Base-by-base conservation (phyloP, 2,797 vertebrate genomes). In the Anableps anableps region DNA sequence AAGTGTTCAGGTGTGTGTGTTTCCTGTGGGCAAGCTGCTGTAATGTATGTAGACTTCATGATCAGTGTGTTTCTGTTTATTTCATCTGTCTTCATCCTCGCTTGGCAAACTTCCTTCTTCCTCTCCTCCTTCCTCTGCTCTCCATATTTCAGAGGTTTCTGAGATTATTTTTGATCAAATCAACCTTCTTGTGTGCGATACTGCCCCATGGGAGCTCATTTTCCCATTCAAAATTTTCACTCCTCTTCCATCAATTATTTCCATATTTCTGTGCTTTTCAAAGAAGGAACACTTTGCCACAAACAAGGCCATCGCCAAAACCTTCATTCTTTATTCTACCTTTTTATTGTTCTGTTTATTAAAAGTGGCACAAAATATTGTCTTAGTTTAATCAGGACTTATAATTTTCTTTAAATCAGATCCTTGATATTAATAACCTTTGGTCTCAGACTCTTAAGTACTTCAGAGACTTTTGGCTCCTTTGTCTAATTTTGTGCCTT, bases 241-340 rank as follows among this genome's bases (percentile, higher is more conserved):
- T 66, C 75, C 41, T 72, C 41, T 80, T 79, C 60, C 26, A 53
- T 83, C 80, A 80, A 62, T 85, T 87, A 80, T 80, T 84, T 84
- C 68, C 66, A 50, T 14, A n/a, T 80, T 58, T 41, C 64, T 41
- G 23, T 14, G 1, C 68, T 64, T 81, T 71, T 58, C 50, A 11
- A 83, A 76, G 51, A 21, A 3, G 1, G 47, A 79, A 16, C 62
- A 60, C 68, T 43, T 66, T 29, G 66, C 50, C 7, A 0, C 5
- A 29, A 31, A 74, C 41, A 5, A 62, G 60, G 45, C 13, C 1
- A 7, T 9, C 55, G 3, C 14, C 36, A 26, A 41, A 73, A 21
- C 47, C 14, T 77, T 72, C 1, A 0, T 1, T 3, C n/a, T 34
- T 29, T 31, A 2, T 31, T 29, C n/a, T 9, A 1, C 64, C 26